A percentile compares a stretch with the other conserved stretches of the same genome.
Evolutionary conservation across 2,888 invertebrate species (phyloP).

Genomic region (Lissocephala sabroskyi): DNA sequence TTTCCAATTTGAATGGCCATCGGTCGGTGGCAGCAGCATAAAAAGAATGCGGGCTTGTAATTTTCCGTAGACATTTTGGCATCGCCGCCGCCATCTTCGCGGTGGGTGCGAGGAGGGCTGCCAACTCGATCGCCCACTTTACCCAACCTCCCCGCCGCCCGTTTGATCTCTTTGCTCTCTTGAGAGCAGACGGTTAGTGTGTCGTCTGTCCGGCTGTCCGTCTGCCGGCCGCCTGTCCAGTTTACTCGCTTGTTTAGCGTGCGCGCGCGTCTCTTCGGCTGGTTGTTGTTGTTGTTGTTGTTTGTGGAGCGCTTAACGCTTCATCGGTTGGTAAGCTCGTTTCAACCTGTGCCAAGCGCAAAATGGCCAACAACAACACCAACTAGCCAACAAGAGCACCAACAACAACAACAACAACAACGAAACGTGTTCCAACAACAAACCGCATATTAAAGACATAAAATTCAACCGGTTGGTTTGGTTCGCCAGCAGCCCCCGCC

Average conservation of each 20-base stretch:
- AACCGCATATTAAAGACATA: slow-evolving; percentile 50
- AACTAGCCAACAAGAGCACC: slow-evolving; percentile 16
- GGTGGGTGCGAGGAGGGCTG: no score
- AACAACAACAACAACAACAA: slow-evolving; percentile 23
- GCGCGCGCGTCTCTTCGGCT: neutral
- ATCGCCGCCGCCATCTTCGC: no score
- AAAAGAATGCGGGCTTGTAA: no score
- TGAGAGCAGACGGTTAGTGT: no score
- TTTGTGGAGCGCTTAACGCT: slow-evolving; percentile 21
- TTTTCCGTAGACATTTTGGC: no score
- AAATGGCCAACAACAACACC: slow-evolving; percentile 9
- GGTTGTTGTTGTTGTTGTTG: slow-evolving; percentile 3
- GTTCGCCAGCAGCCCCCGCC: slow-evolving; percentile 27
- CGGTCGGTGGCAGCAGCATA: no score
- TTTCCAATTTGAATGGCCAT: no score
- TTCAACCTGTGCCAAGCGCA: slow-evolving; percentile 55
- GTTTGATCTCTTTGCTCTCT: no score
- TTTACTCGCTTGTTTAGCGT: slow-evolving; percentile 6
- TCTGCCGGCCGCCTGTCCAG: no score
- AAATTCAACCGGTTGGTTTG: slow-evolving; percentile 58
- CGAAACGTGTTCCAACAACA: slow-evolving; percentile 16
- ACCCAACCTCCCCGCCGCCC: no score
- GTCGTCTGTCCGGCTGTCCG: no score
- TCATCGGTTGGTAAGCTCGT: slow-evolving; percentile 25
- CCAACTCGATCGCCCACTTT: no score